Evolutionary conservation across 2,888 invertebrate species (phyloP), one percentile per base, ranked within the genome.

Genomic region (Stegophylla sp.): DNA sequence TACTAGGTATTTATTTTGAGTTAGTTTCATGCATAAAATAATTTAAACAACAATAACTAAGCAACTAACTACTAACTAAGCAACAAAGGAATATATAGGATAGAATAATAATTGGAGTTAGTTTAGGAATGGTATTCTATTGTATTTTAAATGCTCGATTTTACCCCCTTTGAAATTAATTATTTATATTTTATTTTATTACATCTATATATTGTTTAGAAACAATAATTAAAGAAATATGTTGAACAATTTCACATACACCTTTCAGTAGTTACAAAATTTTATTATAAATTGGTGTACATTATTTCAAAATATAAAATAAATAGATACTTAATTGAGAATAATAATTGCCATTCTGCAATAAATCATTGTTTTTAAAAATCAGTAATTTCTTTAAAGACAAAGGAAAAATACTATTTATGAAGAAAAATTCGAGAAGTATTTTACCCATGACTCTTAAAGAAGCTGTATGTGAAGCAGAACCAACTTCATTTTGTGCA

Each of bases 401-500:
- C 23, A 28, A 48, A 34, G n/a, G 20, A 51, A 45, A 48, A 48
- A 23, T 48, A 1, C 28, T 13, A 69, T 17, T 28, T 48, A 17
- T 67, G 43, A 51, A 7, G n/a, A 51, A 69, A 17, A 51, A 45
- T 17, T 69, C 48, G 23, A 45, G 28, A 69, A 51, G 17, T 63
- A n/a, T 20, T 75, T 76, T 83, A 91, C 90, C 90, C 87, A 90
- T 89, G 82, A 91, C 90, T 85, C 88, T 87, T 76, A 91, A 87
- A 82, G 85, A 85, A 77, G 90, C 88, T 82, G 88, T 88, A 85
- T 88, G 87, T 83, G 87, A 86, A 82, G 88, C 86, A 84, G 87
- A 86, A 84, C 90, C 90, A 83, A 89, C 90, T 83, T 86, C 86
- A 87, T 91, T 91, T 84, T 86, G 86, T 82, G 89, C 90, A 84